Percentiles rank a stretch among this genome's conserved stretches.
phyloP scores from a whole-genome alignment of 1,140 invertebrate species.

The Lepidurus couesii region DNA sequence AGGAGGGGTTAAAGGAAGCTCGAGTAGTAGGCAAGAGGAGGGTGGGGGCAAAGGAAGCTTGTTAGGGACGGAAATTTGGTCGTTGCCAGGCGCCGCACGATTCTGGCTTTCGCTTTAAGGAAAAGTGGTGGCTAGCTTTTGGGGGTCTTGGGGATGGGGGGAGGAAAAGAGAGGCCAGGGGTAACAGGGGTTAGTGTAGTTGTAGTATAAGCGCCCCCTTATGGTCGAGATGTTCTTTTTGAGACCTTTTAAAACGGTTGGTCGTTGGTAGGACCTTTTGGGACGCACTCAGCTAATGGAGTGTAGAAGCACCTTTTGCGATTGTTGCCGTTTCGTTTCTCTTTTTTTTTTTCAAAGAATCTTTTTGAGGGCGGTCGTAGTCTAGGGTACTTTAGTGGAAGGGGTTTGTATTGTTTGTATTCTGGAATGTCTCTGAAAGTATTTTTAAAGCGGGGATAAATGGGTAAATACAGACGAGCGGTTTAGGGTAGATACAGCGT shows the following conservation, averaged over 20 bases:
- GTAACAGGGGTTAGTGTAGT: not conserved
- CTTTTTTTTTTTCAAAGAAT: not conserved
- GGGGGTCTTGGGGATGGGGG: not conserved
- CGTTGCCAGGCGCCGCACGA: slow-evolving; percentile 10
- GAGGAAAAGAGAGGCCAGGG: not conserved
- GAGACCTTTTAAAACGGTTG: not conserved
- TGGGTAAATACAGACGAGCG: no score
- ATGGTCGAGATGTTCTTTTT: not conserved
- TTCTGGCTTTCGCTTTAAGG: not conserved
- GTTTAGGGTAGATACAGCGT: no score
- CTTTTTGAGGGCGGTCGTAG: not conserved
- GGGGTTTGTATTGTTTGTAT: no score
- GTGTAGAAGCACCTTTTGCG: not conserved
- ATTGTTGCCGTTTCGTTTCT: not conserved
- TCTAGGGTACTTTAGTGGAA: no score
- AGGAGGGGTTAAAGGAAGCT: not conserved
- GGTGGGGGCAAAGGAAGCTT: not conserved
- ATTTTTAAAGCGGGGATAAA: not conserved
- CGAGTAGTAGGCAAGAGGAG: not conserved
- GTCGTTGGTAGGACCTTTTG: not conserved
- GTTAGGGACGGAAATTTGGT: not conserved
- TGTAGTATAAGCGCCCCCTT: not conserved
- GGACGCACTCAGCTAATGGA: slow-evolving; percentile 15
- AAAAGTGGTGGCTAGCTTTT: not conserved
- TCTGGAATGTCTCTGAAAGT: no score